Evolutionary conservation across 2,888 invertebrate genomes (phyloP).

Genomic region (Eurytoma adleriae): DNA sequence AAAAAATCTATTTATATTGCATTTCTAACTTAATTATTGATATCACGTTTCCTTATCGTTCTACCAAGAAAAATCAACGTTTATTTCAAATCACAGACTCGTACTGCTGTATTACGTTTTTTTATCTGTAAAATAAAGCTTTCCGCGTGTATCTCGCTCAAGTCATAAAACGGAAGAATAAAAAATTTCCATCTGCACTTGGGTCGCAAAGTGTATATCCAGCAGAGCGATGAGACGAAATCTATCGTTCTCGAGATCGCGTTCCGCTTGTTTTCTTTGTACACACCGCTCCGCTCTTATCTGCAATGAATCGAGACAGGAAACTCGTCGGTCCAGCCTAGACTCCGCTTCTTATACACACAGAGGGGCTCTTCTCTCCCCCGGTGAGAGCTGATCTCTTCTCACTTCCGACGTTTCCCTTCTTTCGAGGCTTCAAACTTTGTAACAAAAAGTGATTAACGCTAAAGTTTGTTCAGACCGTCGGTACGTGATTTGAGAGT

Average conservation of each 20-base stretch:
- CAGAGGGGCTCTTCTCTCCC: not conserved
- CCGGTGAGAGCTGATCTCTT: not conserved
- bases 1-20: no score
- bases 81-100: no score
- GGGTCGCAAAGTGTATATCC: constrained; percentile 6
- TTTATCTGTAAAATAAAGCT: not conserved
- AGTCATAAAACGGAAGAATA: not conserved
- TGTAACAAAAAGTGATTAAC: constrained; percentile 57
- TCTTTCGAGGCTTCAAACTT: constrained; percentile 36
- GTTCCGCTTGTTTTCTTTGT: constrained; percentile 18
- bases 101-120: no score
- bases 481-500: not conserved
- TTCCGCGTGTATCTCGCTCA: no score
- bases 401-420: not conserved
- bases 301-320: not conserved
- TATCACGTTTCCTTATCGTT: no score
- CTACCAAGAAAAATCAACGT: no score
- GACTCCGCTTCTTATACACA: not conserved
- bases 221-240: not conserved
- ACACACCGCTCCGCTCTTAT: not conserved
- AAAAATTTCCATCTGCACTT: not conserved
- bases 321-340: not conserved
- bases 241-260: not conserved
- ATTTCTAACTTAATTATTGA: no score
- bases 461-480: constrained; percentile 11